These are phyloP conservation scores for Campylomormyrus tamandua DNA, from an alignment of 2,113 vertebrate species.

Conservation along the genomic window DNA sequence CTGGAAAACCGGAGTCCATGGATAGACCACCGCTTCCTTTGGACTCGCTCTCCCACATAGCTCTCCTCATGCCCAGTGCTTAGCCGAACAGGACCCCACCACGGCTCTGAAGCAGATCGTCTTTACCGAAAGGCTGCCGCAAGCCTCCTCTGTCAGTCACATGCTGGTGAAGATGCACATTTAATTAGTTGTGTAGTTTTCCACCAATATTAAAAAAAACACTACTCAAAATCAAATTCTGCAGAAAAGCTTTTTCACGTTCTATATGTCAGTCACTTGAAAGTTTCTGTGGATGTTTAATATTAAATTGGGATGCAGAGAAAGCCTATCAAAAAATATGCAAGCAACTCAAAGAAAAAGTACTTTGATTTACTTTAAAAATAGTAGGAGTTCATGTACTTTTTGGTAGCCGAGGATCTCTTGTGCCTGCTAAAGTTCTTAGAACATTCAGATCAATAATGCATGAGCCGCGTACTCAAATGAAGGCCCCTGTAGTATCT, in stretches of 20 bases:
- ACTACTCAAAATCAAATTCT: not conserved
- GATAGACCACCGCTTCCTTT: not conserved
- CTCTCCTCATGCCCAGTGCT: not conserved
- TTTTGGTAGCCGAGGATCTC: not conserved
- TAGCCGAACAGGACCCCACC: not conserved
- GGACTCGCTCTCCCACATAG: not conserved
- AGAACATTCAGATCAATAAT: conserved; percentile 10
- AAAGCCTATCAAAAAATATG: not conserved
- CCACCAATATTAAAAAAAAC: not conserved
- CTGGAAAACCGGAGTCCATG: not conserved
- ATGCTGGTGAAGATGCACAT: not conserved
- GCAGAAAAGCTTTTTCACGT: not conserved
- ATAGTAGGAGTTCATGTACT: not conserved
- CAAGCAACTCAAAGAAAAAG: not conserved
- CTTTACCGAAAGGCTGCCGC: not conserved
- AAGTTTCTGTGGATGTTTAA: not conserved
- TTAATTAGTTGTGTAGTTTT: not conserved
- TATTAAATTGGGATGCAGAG: not conserved
- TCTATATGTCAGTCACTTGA: not conserved
- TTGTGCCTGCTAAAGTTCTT: not conserved
- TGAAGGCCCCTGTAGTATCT: not conserved
- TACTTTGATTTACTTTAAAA: not conserved
- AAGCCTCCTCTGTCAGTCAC: not conserved
- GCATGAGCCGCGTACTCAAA: not conserved
- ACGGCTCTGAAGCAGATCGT: not conserved